These are phyloP conservation scores for Eilema caniola DNA, from an alignment of 2,888 invertebrate species.

Conservation along the genomic window DNA sequence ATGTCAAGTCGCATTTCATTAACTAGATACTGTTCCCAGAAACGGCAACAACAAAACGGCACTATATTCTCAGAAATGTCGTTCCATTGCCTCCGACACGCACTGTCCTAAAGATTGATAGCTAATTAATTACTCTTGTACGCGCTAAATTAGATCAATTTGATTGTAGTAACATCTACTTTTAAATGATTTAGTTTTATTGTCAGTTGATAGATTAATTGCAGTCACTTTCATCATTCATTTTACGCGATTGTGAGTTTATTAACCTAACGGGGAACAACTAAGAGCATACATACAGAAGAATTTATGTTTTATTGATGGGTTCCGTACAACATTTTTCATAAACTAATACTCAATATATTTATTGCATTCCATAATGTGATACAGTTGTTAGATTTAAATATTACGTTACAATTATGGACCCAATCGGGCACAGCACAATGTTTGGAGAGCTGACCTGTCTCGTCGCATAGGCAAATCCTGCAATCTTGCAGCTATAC, in stretches of 20 bases:
- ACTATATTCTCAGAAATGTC: background rate
- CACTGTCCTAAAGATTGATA: background rate
- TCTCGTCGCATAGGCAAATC: no score
- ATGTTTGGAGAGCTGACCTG: no score
- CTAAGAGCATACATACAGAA: background rate
- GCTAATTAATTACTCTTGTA: background rate
- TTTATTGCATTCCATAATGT: no score
- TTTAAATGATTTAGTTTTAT: background rate
- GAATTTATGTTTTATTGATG: background rate
- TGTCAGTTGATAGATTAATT: constrained; percentile 2
- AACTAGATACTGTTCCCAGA: background rate
- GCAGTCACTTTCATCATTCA: constrained; percentile 1
- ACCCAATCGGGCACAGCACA: no score
- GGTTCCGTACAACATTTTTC: background rate
- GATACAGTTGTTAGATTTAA: no score
- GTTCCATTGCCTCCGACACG: background rate
- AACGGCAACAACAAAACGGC: background rate
- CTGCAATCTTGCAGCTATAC: no score
- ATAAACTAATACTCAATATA: no score
- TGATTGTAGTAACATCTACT: background rate
- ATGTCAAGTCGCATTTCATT: background rate
- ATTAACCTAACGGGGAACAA: background rate
- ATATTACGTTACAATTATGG: no score
- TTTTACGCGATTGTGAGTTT: background rate
- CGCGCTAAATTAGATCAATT: background rate